phyloP scores from a whole-genome alignment of 2,113 vertebrate species.

The Upupa epops region DNA sequence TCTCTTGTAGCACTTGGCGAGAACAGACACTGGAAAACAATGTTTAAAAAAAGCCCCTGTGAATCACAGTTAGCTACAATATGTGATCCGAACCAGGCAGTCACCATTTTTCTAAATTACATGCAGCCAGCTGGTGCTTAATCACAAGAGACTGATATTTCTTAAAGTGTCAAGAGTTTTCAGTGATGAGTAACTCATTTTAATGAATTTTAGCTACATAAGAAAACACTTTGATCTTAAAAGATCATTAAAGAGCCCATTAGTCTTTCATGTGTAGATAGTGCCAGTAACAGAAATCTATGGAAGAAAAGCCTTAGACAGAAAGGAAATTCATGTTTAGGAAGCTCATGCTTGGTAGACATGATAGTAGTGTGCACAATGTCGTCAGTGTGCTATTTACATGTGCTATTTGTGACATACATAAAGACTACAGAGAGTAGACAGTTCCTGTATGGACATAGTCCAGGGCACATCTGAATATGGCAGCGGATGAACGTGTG shows the following conservation, averaged over 20 bases:
- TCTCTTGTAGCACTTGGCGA: neutral
- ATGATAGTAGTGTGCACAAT: neutral
- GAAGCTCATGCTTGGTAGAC: neutral
- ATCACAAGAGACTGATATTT: neutral
- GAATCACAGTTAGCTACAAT: neutral
- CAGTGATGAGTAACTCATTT: neutral
- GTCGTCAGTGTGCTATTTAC: neutral
- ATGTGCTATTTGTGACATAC: neutral
- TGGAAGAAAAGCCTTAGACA: neutral
- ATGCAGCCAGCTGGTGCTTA: neutral
- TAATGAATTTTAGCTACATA: neutral
- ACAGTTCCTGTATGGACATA: neutral
- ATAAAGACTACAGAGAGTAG: neutral
- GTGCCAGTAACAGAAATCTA: neutral
- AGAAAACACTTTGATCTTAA: neutral
- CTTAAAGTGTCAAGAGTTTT: neutral
- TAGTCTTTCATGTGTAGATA: neutral
- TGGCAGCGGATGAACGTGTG: rapidly evolving
- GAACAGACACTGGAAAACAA: neutral
- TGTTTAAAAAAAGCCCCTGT: neutral
- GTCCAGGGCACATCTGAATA: neutral
- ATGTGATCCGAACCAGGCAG: neutral
- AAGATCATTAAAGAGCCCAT: neutral
- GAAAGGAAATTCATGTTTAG: neutral
- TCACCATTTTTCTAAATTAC: constrained; percentile 6